Evolutionary conservation across 2,797 vertebrate genomes (phyloP).

Genomic region (Gymnocypris eckloni): DNA sequence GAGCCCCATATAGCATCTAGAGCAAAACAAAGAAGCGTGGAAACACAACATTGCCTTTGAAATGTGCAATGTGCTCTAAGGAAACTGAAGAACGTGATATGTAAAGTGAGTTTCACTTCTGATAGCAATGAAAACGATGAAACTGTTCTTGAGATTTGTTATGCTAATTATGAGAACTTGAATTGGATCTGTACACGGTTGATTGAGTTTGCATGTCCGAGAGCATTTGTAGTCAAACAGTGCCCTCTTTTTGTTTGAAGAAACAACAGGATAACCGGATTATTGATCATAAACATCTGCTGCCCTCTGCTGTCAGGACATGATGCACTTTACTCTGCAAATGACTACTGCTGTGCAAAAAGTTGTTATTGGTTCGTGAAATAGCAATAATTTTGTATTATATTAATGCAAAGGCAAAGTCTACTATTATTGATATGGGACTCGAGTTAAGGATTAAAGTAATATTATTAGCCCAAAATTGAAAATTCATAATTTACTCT

Average conservation of each 20-base stretch:
- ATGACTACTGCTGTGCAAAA: not conserved
- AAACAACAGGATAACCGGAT: not conserved
- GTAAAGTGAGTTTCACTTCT: not conserved
- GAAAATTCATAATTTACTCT: not conserved
- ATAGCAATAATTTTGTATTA: not conserved
- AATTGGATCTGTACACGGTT: not conserved
- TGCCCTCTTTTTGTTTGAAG: conserved; percentile 39
- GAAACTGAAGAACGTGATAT: not conserved
- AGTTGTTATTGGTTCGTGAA: not conserved
- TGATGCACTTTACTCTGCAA: not conserved
- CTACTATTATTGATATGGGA: not conserved
- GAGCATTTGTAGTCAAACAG: not conserved
- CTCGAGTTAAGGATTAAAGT: not conserved
- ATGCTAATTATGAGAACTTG: not conserved
- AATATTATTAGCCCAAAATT: not conserved
- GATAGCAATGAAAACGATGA: not conserved
- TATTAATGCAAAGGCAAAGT: not conserved
- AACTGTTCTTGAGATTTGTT: not conserved
- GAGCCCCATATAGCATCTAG: conserved; percentile 17
- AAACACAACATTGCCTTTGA: not conserved
- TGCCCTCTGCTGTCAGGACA: conserved; percentile 23
- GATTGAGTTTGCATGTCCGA: no score
- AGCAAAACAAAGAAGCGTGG: not conserved
- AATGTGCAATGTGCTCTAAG: not conserved
- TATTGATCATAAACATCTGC: not conserved